These are phyloP conservation scores for Cebus imitator DNA, from an alignment of 2,113 vertebrate species.

Conservation along the genomic window DNA sequence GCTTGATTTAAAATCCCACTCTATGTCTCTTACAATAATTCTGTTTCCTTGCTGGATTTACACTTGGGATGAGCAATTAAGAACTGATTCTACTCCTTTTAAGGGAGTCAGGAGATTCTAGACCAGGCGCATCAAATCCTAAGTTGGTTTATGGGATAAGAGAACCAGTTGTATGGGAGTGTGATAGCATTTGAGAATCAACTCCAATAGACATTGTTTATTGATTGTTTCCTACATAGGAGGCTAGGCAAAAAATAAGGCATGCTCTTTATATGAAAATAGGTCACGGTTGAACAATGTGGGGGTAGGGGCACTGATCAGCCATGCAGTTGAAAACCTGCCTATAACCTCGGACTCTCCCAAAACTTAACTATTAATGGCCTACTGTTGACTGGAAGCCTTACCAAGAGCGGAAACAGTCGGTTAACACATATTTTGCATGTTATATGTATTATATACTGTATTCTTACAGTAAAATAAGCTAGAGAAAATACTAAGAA, in stretches of 20 bases:
- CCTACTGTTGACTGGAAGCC: neutral
- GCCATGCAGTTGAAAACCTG: neutral
- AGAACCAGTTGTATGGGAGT: neutral
- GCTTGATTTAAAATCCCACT: neutral
- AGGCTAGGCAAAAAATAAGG: neutral
- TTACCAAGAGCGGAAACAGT: neutral
- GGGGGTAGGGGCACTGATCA: neutral
- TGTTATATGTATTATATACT: neutral
- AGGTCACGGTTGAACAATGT: neutral
- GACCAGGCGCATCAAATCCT: neutral
- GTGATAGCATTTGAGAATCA: neutral
- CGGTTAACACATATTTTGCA: neutral
- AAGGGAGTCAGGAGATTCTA: neutral
- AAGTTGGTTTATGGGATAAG: neutral
- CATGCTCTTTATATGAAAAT: neutral
- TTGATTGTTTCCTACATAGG: neutral
- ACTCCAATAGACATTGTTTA: neutral
- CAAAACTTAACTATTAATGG: neutral
- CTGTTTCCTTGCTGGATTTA: neutral
- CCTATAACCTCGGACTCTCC: neutral
- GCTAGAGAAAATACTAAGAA: neutral
- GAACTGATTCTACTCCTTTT: neutral
- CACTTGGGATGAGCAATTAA: neutral
- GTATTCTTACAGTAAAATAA: neutral
- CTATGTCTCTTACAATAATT: neutral